These are phyloP conservation scores for Aegypius monachus DNA, from an alignment of 2,113 vertebrate genomes.

Conservation along the genomic window DNA sequence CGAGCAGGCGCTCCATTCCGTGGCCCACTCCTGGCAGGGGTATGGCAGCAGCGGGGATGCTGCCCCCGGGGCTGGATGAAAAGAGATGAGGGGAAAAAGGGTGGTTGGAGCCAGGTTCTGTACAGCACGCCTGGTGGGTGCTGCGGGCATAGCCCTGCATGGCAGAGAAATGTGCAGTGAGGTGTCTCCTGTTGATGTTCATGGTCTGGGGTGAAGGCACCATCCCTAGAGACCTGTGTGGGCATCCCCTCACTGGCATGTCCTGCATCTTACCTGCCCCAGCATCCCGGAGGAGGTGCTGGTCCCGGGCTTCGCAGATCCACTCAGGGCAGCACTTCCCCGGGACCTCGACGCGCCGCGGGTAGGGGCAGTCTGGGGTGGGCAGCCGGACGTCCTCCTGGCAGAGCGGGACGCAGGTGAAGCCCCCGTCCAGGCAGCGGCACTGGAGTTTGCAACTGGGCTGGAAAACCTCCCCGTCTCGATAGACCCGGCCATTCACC, in stretches of 20 bases:
- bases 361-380: conserved; percentile 84
- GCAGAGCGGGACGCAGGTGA: conserved; percentile 84
- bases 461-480: conserved; percentile 87
- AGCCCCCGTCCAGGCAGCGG: conserved; percentile 82
- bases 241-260: background rate
- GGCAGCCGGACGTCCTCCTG: conserved; percentile 78
- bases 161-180: background rate
- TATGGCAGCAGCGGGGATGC: rapidly evolving
- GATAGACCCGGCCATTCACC: conserved; percentile 82
- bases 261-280: conserved; percentile 70
- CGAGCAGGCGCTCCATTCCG: conserved; percentile 88
- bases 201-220: background rate
- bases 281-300: conserved; percentile 26
- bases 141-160: rapidly evolving
- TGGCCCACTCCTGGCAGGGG: conserved; percentile 79
- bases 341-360: conserved; percentile 74
- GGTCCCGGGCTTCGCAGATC: conserved; percentile 83
- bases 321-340: conserved; percentile 93
- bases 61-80: conserved; percentile 7
- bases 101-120: background rate
- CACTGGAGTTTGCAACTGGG: conserved; percentile 85
- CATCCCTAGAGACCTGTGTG: rapidly evolving
- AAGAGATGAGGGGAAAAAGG: background rate
- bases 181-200: background rate
- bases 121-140: rapidly evolving